phyloP scores from a whole-genome alignment of 2,113 vertebrate species.

The Rhynchopsitta pachyrhyncha region DNA sequence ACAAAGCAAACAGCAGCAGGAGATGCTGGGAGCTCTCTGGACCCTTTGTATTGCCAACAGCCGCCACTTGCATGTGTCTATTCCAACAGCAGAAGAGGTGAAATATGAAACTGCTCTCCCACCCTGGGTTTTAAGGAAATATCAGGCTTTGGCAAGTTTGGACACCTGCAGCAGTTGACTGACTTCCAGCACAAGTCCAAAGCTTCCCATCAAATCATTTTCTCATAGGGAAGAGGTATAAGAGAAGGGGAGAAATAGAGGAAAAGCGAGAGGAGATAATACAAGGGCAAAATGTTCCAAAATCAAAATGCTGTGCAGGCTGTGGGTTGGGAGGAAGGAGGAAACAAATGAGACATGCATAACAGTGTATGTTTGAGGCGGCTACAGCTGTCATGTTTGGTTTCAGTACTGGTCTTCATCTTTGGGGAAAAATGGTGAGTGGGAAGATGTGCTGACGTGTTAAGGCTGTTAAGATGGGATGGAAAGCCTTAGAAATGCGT shows the following conservation, averaged over 20 bases:
- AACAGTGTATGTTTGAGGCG: neutral
- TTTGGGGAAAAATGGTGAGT: neutral
- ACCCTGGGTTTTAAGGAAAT: neutral
- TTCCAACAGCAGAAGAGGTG: neutral
- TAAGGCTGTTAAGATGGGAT: neutral
- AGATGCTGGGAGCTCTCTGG: neutral
- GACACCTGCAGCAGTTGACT: conserved; percentile 23
- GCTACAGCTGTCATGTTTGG: neutral
- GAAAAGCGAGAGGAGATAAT: neutral
- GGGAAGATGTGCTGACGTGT: neutral
- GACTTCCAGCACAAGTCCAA: neutral
- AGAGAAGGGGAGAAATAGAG: neutral
- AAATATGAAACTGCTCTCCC: neutral
- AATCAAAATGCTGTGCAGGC: neutral
- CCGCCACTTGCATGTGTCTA: neutral
- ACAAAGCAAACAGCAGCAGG: neutral
- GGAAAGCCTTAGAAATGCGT: neutral
- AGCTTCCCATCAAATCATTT: neutral
- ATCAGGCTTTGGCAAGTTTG: neutral
- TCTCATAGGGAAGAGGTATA: neutral
- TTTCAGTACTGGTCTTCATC: neutral
- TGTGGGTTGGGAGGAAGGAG: neutral
- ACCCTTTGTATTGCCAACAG: neutral
- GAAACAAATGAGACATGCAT: neutral
- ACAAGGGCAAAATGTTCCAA: neutral